Percentiles rank a stretch among this genome's conserved stretches.
phyloP scores from a whole-genome alignment of 2,888 invertebrate species.

The Suillia variegata region DNA sequence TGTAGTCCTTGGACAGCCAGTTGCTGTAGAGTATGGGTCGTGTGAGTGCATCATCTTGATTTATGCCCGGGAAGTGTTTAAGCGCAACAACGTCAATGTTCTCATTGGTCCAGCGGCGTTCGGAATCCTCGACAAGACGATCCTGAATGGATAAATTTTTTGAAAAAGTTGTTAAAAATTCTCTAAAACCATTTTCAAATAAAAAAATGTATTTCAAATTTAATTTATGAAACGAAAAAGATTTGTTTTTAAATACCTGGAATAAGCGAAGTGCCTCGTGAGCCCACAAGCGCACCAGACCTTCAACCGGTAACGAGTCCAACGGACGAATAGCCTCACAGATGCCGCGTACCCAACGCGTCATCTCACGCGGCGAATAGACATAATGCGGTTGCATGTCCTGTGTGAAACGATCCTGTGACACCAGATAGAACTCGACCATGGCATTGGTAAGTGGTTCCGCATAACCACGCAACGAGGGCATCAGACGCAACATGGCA shows the following conservation, averaged over 20 bases:
- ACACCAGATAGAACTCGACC: constrained; percentile 97
- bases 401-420: constrained; percentile 97
- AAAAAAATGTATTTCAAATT: no score
- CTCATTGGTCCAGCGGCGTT: constrained; percentile 97
- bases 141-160: constrained; percentile 60
- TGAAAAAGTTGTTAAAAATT: constrained; percentile 28
- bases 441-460: constrained; percentile 98
- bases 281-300: constrained; percentile 97
- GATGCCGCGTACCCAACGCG: constrained; percentile 98
- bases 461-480: constrained; percentile 88
- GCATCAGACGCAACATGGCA: constrained; percentile 95
- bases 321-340: constrained; percentile 97
- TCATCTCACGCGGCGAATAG: constrained; percentile 98
- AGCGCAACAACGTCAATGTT: constrained; percentile 91
- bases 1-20: constrained; percentile 98
- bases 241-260: no score
- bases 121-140: constrained; percentile 90
- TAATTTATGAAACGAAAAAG: no score
- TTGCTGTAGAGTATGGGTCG: constrained; percentile 98
- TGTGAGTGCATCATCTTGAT: constrained; percentile 81
- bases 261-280: constrained; percentile 98
- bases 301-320: constrained; percentile 90
- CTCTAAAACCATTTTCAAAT: no score
- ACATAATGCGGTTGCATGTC: constrained; percentile 99
- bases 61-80: constrained; percentile 93